Evolutionary conservation across 2,888 invertebrate genomes (phyloP).

Genomic region (Leptinotarsa juncta): DNA sequence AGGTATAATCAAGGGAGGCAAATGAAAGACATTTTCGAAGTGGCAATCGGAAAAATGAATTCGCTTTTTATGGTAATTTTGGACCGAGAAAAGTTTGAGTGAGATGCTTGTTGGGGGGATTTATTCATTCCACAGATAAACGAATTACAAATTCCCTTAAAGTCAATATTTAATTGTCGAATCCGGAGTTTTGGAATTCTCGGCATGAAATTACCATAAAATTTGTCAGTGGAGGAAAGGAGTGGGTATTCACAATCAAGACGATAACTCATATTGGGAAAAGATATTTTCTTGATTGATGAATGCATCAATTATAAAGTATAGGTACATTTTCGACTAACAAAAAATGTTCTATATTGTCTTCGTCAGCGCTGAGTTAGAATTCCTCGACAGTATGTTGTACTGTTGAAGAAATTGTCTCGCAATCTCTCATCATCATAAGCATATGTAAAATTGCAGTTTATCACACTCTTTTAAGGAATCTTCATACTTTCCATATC

Average conservation of each 20-base stretch:
- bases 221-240: neutral
- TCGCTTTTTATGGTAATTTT: conserved; percentile 26
- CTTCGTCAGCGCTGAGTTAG: too few species aligned
- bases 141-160: conserved; percentile 25
- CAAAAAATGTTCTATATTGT: too few species aligned
- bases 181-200: conserved; percentile 8
- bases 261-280: too few species aligned
- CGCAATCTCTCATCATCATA: too few species aligned
- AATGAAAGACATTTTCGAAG: conserved; percentile 13
- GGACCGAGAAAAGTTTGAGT: conserved; percentile 9
- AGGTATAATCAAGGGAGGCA: conserved; percentile 8
- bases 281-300: too few species aligned
- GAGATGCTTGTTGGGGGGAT: conserved; percentile 18
- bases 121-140: conserved; percentile 26
- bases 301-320: too few species aligned
- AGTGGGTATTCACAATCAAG: neutral
- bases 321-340: too few species aligned
- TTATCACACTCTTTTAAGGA: too few species aligned
- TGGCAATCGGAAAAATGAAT: conserved; percentile 25
- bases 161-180: conserved; percentile 24
- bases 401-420: too few species aligned
- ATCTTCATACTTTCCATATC: too few species aligned
- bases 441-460: too few species aligned
- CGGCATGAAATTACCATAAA: conserved; percentile 25
- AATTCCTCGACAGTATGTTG: too few species aligned